These are phyloP conservation scores for Lepisosteus osseus DNA, from an alignment of 2,113 vertebrate species.

Conservation along the genomic window DNA sequence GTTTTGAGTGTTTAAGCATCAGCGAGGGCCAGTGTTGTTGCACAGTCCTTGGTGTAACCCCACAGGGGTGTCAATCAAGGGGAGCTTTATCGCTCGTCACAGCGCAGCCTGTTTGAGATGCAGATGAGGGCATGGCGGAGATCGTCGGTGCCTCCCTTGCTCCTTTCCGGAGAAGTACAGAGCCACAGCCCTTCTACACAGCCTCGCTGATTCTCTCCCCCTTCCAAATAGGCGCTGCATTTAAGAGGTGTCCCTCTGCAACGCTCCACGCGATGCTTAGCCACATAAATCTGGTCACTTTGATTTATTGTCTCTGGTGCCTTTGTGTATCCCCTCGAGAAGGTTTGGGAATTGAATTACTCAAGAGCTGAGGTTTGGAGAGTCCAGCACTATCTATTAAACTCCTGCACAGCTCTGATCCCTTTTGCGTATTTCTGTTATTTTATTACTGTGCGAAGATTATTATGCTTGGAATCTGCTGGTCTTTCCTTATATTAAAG, in stretches of 20 bases:
- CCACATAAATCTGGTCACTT: conserved; percentile 18
- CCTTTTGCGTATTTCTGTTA: no score
- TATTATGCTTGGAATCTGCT: no score
- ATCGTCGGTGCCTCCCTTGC: conserved; percentile 8
- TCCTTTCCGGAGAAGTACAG: conserved; percentile 8
- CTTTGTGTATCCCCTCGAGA: neutral
- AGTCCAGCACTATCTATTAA: no score
- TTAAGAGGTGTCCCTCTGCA: no score
- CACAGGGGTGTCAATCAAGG: conserved; percentile 27
- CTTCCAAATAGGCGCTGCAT: no score
- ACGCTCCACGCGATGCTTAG: neutral
- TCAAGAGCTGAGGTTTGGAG: no score
- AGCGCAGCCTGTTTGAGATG: conserved; percentile 24
- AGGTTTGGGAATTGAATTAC: no score
- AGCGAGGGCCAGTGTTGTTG: no score
- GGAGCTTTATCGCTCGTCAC: conserved; percentile 38
- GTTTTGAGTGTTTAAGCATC: no score
- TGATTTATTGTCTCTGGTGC: neutral
- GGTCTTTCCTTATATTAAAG: no score
- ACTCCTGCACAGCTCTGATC: no score
- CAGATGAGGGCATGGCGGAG: conserved; percentile 10
- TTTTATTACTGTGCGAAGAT: no score
- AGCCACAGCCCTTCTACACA: neutral
- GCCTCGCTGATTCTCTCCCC: neutral
- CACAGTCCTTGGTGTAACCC: neutral